phyloP scores from a whole-genome alignment of 2,113 vertebrate genomes.

The Furnarius figulus region DNA sequence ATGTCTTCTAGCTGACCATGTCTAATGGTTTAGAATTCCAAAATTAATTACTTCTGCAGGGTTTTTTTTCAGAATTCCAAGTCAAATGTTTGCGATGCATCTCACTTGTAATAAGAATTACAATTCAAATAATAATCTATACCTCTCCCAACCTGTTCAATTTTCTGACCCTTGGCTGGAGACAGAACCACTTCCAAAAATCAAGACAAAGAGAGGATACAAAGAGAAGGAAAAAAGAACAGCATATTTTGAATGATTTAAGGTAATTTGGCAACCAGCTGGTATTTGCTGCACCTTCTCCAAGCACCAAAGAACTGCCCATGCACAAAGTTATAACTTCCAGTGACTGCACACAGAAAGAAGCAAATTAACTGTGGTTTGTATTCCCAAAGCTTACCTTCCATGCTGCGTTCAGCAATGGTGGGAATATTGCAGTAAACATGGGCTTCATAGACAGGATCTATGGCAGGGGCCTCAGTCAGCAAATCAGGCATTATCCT shows the following conservation, averaged over 20 bases:
- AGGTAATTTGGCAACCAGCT: neutral
- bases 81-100: neutral
- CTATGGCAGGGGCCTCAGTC: constrained; percentile 80
- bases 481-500: constrained; percentile 84
- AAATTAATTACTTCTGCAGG: neutral
- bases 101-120: neutral
- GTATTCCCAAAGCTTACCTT: constrained; percentile 78
- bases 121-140: neutral
- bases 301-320: neutral
- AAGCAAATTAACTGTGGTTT: neutral
- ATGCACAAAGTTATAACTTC: neutral
- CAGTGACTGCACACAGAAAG: accelerated
- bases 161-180: neutral
- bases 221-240: neutral
- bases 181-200: neutral
- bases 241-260: neutral
- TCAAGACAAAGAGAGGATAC: neutral
- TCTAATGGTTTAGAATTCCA: neutral
- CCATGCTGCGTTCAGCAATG: constrained; percentile 87
- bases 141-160: neutral
- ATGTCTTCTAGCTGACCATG: neutral
- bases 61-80: neutral
- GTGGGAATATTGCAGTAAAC: constrained; percentile 92
- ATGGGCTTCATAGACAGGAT: constrained; percentile 86
- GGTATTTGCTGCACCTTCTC: neutral